Evolutionary conservation across 2,888 invertebrate species (phyloP), one percentile per base, ranked within the genome.

Genomic region (Cantharis flavilabris): DNA sequence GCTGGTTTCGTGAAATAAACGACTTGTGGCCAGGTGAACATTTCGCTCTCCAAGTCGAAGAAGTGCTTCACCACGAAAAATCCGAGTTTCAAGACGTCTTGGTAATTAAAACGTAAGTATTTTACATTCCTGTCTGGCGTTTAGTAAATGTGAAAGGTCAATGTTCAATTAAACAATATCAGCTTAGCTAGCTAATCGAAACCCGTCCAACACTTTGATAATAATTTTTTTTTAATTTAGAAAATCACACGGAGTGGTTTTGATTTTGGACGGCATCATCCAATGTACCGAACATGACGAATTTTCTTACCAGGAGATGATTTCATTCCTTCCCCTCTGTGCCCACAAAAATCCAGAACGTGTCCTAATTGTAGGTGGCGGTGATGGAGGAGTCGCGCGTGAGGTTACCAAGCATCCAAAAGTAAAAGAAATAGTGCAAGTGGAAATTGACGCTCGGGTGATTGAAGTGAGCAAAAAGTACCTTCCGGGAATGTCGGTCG

Each of bases 271-370:
- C 89, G 98, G 98, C 23, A 96, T 98, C 26, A 98, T 99, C 82
- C 99, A 99, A 87, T 98, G 98, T 85, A 97, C 98, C 0, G 95
- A 98, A 87, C 92, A 93, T 83, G 99, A 99, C 90, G 99, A 99
- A 88, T 98, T 96, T 88, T 93, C 98, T 0, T 99, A 99, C 88
- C 99, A 99, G 89, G 99, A 99, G 90, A 98, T 98, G 98, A 96
- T 99, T 83, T 92, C 98, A 0, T 97, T 98, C 87, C 88, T 99
- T 69, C 98, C 99, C 0, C 89, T 99, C 1, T 97, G 96, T 86
- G 93, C 94, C 81, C 99, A 99, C 89, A 94, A 95, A 5, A 93
- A 94, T 84, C 99, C 99, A 0, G 93, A 95, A 86, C 95, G 94
- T 83, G 98, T 97, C 3, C 90, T 99, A 33, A 97, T 99, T 81